Base-by-base conservation (phyloP, 2,113 vertebrate genomes). In the Syrmaticus mikado region DNA sequence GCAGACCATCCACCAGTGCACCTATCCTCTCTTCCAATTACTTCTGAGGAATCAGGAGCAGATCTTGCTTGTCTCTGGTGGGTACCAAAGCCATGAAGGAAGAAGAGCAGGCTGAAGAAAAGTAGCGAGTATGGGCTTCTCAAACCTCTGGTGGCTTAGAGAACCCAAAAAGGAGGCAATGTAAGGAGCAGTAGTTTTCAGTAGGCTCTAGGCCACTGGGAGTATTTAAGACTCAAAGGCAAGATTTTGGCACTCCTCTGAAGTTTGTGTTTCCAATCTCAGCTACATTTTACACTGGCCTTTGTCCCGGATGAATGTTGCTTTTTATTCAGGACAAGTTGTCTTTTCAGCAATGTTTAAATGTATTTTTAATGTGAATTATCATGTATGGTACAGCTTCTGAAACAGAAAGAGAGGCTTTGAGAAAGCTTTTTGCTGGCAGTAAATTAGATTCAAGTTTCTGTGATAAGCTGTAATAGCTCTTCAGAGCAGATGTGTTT, bases 401-500 rank as follows among this genome's bases (percentile, higher is more conserved):
- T 84, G 79, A 94, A 70, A 85, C 84, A 83, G 72, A 90, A 68
- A 82, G 68, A 77, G 38, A 77, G 60, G 11, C 48, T 94, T 62
- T 79, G 82, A 88, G 87, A 87, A 90, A 95, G 85, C 93, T 91
- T 90, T 94, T 95, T 61, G 36, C 80, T 94, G 87, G 70, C 91
- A 94, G 73, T 94, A 93, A 88, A 94, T 94, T 90, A 91, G 68
- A 82, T 94, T 81, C 83, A 64, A 94, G 80, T 88, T 94, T 93
- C 85, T 88, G 48, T 73, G 93, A 94, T 95, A 95, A 92, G 77
- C 82, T 90, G 66, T 82, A 96, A 96, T 91, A 95, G 85, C 90
- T 94, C 87, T 68, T 86, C 62, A 66, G 87, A 95, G 73, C 95
- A 97, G 94, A 96, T 96, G 95, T 91, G 82, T 94, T 96, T 96